These are phyloP conservation scores for Palythoa grandiflora DNA, from an alignment of 92 coral and sea anemone species.

Conservation along the genomic window DNA sequence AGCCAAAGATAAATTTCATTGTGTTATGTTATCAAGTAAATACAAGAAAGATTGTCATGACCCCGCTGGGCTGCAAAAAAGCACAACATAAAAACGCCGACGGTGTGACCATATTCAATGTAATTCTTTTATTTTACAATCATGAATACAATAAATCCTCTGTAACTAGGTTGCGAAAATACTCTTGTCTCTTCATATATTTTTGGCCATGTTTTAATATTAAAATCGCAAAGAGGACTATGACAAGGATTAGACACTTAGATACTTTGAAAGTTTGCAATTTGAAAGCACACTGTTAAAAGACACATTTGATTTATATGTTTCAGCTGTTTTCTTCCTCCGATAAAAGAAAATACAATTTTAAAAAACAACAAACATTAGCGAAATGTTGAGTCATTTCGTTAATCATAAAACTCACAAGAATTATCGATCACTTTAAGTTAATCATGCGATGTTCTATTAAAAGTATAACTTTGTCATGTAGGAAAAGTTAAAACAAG, in stretches of 20 bases:
- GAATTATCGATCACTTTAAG: not conserved
- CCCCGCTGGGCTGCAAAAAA: constrained; percentile 43
- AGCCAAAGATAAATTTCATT: constrained; percentile 3
- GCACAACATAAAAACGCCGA: constrained; percentile 52
- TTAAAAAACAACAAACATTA: constrained; percentile 10
- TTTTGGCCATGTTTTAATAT: constrained; percentile 12
- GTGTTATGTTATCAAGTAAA: constrained; percentile 9
- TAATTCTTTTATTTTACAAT: not conserved
- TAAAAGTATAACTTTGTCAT: not conserved
- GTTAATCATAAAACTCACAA: constrained; percentile 23
- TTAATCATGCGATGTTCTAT: not conserved
- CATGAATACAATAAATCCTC: not conserved
- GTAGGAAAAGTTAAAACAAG: not conserved
- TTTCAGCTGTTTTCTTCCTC: constrained; percentile 7
- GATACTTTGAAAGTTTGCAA: constrained; percentile 3
- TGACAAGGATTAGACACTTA: not conserved
- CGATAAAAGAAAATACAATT: not conserved
- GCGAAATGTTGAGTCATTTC: not conserved
- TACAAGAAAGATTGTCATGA: not conserved
- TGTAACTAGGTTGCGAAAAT: not conserved
- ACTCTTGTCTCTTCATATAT: not conserved
- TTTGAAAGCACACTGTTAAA: not conserved
- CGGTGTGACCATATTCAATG: constrained; percentile 17
- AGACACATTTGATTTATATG: constrained; percentile 10
- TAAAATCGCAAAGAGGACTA: not conserved